These are phyloP conservation scores for Ephestia elutella DNA, from an alignment of 1,140 invertebrate genomes.

Conservation along the genomic window DNA sequence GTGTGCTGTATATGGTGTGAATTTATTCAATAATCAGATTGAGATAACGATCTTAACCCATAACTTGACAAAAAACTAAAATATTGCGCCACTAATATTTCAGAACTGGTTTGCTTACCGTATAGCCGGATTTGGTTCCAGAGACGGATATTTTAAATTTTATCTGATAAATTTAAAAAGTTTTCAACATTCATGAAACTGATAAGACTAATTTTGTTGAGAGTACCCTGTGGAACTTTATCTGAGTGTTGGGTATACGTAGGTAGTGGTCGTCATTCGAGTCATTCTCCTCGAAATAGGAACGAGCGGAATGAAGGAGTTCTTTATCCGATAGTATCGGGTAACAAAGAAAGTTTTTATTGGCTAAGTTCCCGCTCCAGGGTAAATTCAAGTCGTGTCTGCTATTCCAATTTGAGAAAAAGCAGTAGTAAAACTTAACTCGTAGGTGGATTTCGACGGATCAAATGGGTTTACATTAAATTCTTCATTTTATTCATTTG, in stretches of 20 bases:
- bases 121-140: neutral
- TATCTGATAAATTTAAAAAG: constrained; percentile 30
- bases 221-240: constrained; percentile 1
- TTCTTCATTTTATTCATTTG: neutral
- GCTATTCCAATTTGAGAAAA: constrained; percentile 63
- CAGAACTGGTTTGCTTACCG: neutral
- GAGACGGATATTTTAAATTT: neutral
- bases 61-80: neutral
- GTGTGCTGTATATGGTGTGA: neutral
- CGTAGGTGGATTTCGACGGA: constrained; percentile 7
- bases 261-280: constrained; percentile 13
- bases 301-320: constrained; percentile 49
- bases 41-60: constrained; percentile 6
- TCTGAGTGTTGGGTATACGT: neutral
- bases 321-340: constrained; percentile 55
- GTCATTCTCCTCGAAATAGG: constrained; percentile 25
- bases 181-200: constrained; percentile 31
- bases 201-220: constrained; percentile 26
- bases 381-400: constrained; percentile 50
- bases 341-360: constrained; percentile 73
- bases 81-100: neutral
- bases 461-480: constrained; percentile 4
- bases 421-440: constrained; percentile 46
- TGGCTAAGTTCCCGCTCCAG: constrained; percentile 44
- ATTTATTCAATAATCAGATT: constrained; percentile 4